phyloP scores from a whole-genome alignment of 2,888 invertebrate species.

The Chirona hameri region DNA sequence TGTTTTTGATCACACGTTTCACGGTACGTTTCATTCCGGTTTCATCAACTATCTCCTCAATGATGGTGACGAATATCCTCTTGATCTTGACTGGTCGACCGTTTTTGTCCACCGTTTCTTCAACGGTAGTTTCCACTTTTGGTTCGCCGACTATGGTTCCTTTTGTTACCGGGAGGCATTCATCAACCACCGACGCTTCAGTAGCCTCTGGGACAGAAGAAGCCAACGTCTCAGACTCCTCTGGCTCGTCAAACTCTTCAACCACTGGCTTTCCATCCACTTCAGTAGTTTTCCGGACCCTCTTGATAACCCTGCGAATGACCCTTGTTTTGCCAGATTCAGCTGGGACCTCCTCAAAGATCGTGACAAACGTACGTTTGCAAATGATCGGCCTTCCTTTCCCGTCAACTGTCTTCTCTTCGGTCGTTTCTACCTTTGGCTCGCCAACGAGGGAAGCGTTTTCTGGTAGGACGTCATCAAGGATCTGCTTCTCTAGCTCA shows the following conservation, averaged over 20 bases:
- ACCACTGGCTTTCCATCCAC: neutral
- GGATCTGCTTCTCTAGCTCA: neutral
- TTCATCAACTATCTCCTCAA: neutral
- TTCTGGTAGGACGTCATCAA: neutral
- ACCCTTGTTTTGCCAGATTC: neutral
- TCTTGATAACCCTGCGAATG: neutral
- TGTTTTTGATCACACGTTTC: neutral
- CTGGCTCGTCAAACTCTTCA: neutral
- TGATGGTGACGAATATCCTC: neutral
- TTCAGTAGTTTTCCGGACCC: neutral
- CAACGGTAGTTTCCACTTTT: neutral
- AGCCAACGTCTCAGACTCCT: neutral
- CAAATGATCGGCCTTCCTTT: neutral
- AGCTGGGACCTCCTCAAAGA: neutral
- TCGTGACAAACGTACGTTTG: neutral
- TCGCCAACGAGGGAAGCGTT: neutral
- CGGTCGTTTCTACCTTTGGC: too few species aligned
- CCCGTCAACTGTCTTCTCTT: neutral
- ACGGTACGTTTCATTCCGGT: neutral
- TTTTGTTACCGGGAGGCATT: neutral
- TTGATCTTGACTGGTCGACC: neutral
- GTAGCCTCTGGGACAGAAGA: neutral
- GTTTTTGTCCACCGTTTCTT: neutral
- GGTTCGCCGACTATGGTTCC: neutral
- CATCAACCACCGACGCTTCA: neutral